Base-by-base conservation (phyloP, 2,888 invertebrate species). In the Heliconius erato region DNA sequence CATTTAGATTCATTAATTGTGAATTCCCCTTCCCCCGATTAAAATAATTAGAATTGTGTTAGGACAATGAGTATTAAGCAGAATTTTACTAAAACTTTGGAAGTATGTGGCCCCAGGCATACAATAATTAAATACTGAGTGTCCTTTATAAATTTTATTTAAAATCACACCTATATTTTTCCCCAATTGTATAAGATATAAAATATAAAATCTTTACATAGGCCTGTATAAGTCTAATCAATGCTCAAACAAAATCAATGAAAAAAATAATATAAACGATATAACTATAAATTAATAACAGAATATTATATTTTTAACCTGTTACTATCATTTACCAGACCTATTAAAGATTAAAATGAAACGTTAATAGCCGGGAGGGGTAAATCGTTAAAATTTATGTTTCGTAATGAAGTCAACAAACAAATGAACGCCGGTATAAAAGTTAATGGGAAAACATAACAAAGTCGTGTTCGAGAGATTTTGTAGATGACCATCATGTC, bases 381-480 rank as follows among this genome's bases (percentile, higher is more conserved):
- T 65, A 19, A 40, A 19, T 76, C 68, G 65, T 81, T 76, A 74
- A 79, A 74, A 49, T 83, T 79, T 74, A 83, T 78, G 67, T 44
- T 63, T 67, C 9, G 71, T 83, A 72, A 83, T 82, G 83, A 77
- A 82, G 67, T 82, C 79, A 54, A 83, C 74, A 82, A 74, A 79
- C 32, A 83, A 79, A 79, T 83, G 77, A 71, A 44, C 49, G 44
- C 26, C 44, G 44, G 71, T 77, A 82, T 79, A 72, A 83, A 83
- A 76, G 76, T 71, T 89, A 90, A 93, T 91, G 89, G 87, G 80
- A 72, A 82, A 84, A 87, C 89, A 91, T 91, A 88, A 90, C 82
- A 86, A 86, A 88, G 85, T 90, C 90, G 90, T 81, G 74, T 74
- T 44, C 67, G 68, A 63, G 63, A 69, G 74, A 83, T 81, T 68